Evolutionary conservation across 2,888 invertebrate genomes (phyloP).

Genomic region (Scrobipalpa atriplicella): DNA sequence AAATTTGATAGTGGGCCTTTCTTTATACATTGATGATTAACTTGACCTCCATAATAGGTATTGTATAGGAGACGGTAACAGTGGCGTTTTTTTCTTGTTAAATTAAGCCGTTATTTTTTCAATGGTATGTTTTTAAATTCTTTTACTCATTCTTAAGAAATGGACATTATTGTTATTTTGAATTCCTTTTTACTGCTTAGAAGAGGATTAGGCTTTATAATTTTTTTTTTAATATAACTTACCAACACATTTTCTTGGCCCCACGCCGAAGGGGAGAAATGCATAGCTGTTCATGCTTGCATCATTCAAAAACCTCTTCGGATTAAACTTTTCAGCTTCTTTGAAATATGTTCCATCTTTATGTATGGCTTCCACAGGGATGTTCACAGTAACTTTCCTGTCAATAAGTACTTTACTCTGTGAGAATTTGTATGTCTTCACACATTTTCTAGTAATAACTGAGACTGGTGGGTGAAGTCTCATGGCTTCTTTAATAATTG

Average conservation of each 20-base stretch:
- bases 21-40: background rate
- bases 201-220: too few species aligned
- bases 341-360: conserved; percentile 61
- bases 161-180: too few species aligned
- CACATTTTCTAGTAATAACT: conserved; percentile 65
- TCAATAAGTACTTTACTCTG: conserved; percentile 64
- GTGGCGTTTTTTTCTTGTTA: background rate
- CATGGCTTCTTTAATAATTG: conserved; percentile 67
- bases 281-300: conserved; percentile 52
- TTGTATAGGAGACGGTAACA: background rate
- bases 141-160: too few species aligned
- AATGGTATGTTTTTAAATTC: too few species aligned
- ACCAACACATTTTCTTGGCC: conserved; percentile 75
- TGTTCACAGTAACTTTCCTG: conserved; percentile 62
- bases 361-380: conserved; percentile 69
- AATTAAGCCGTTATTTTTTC: background rate
- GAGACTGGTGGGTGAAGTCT: conserved; percentile 72
- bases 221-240: conserved; percentile 39
- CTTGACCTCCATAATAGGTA: background rate
- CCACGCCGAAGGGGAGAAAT: conserved; percentile 72
- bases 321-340: conserved; percentile 60
- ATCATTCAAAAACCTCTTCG: conserved; percentile 64
- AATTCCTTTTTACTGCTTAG: too few species aligned
- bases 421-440: conserved; percentile 62
- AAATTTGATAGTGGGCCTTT: background rate